Conservation (phyloP, 2,797 vertebrate species). For the Hemibagrus guttatus region DNA sequence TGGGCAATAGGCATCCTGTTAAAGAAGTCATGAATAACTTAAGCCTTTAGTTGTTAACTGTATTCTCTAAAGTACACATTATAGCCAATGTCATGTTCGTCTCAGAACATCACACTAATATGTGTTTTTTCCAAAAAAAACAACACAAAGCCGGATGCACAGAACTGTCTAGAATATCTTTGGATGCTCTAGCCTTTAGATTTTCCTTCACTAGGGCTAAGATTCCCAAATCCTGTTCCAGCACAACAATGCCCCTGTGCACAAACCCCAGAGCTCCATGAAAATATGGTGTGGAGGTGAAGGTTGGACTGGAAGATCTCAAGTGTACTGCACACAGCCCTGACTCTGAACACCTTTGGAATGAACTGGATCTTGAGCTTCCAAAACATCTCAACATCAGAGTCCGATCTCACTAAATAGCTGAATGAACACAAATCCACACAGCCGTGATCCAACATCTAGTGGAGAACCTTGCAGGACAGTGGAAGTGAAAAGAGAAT, state of each 20-base stretch:
- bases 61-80: background rate
- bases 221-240: background rate
- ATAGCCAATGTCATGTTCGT: background rate
- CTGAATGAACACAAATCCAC: background rate
- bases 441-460: background rate
- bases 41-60: background rate
- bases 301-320: background rate
- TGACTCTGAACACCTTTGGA: background rate
- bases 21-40: slow-evolving; percentile 8
- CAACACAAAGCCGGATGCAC: background rate
- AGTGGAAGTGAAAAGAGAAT: background rate
- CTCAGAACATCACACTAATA: background rate
- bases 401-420: background rate
- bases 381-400: background rate
- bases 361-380: no score
- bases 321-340: no score
- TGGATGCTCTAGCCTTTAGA: background rate
- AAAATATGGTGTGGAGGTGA: background rate
- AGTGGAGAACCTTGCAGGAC: background rate
- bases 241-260: no score
- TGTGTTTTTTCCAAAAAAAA: background rate
- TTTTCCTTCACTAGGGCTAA: no score
- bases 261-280: background rate
- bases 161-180: background rate
- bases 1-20: background rate